phyloP scores from a whole-genome alignment of 2,888 invertebrate genomes.

The Drosophila affinis region DNA sequence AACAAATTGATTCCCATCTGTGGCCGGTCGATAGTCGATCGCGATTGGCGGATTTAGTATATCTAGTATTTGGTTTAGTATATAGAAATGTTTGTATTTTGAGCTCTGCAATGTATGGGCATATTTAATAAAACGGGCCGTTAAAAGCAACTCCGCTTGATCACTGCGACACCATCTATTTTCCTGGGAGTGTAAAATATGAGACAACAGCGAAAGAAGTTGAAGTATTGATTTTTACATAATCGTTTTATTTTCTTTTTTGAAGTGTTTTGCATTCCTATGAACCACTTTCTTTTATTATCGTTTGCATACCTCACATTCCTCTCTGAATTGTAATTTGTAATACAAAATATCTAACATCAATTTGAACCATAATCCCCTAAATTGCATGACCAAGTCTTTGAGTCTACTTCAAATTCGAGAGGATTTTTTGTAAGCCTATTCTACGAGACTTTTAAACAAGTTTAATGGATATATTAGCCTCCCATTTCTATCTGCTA shows the following conservation, averaged over 20 bases:
- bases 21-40: too few species aligned
- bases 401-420: background rate
- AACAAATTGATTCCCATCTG: background rate
- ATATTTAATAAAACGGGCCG: too few species aligned
- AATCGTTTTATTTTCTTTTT: background rate
- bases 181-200: background rate
- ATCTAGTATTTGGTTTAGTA: too few species aligned
- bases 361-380: background rate
- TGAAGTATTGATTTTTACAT: background rate
- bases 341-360: background rate
- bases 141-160: too few species aligned
- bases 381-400: background rate
- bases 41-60: too few species aligned
- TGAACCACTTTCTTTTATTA: too few species aligned
- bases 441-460: background rate
- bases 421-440: background rate
- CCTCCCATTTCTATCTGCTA: slow-evolving; percentile 5
- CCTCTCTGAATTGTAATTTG: background rate
- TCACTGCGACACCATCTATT: background rate
- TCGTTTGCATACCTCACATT: too few species aligned
- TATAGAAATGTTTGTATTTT: too few species aligned
- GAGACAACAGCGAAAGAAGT: too few species aligned
- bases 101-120: too few species aligned
- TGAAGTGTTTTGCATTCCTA: too few species aligned
- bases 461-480: slow-evolving; percentile 19